Evolutionary conservation across 2,113 vertebrate species (phyloP), one percentile per base, ranked within the genome.

Genomic region (Fulica atra): DNA sequence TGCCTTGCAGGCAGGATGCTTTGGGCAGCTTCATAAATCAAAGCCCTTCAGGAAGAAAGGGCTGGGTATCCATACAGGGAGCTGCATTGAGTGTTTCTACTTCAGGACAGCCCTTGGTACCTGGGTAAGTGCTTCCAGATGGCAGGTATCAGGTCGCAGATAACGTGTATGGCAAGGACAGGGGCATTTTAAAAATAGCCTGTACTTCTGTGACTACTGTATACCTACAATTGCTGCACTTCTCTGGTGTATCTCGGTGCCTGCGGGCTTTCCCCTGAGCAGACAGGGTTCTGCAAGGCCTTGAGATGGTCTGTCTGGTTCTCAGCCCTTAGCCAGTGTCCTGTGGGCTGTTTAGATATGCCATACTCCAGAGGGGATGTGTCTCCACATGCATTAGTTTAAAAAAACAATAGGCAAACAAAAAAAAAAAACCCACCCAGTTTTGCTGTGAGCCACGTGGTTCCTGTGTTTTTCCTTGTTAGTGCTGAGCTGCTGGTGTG

Each of bases 221-320:
- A 0, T n/a, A 4, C 6, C 15, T 46, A 9, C 11, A 15, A 5
- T 8, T 63, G 11, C 13, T 57, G 33, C 2, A 4, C 3, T 56
- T 28, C 19, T 24, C 0, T 57, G 23, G 25, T 11, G 3, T 11
- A 6, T 14, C 4, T 14, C 13, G 29, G 25, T 71, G 81, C 1
- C 1, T 20, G 31, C 11, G 6, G 24, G 16, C 33, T 86, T 29
- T 61, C 12, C 26, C 29, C 6, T 9, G 6, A 13, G 36, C 2
- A 8, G 21, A 14, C 6, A 10, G 36, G 36, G 51, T 64, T 23
- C 64, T 69, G 21, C 18, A 14, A 9, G 18, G 14, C 6, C 65
- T 40, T 6, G 18, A 42, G 80, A 6, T n/a, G 28, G 14, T 36
- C 13, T 24, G 40, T 38, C 46, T 36, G 3, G 4, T 29, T 57